Base-by-base conservation (phyloP, 2,113 vertebrate genomes). In the Albula glossodonta region DNA sequence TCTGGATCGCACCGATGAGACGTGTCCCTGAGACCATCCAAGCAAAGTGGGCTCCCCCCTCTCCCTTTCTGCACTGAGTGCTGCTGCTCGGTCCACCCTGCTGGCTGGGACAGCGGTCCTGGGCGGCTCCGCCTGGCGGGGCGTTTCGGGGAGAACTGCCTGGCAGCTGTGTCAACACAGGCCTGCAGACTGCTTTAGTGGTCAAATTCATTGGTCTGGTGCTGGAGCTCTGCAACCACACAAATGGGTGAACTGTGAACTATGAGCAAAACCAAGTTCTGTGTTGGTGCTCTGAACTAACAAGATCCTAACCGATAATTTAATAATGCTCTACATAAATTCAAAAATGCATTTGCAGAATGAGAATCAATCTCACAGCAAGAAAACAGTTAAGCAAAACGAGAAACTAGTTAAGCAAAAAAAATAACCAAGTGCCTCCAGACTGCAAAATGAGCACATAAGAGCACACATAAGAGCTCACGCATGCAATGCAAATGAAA, bases 191-290 rank as follows among this genome's bases (percentile, higher is more conserved):
- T 86, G 88, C 89, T 66, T 93, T 93, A 82, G 82, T 51, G 12
- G 92, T 94, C 87, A 95, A 9, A 82, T 96, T 96, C 25, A 89
- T 81, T 49, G 89, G 87, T 83, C 93, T 94, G 22, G 78, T 80
- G 8, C 88, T 92, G 87, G 84, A 83, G 88, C 90, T 94, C 97
- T 98, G 89, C 63, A 82, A 89, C 31, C 83, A 80, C 8, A 84
- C 31, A 41, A 41, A 41, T 1, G 31, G 1, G 31, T 41, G 31
- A 41, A 41, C 31, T 41, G 31, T 41, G 31, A 41, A 41, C 31
- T 41, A 41, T 41, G 31, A 41, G 31, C 31, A 41, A 41, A 41
- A 41, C 31, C 31, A 41, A 41, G 31, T 41, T 41, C 31, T 41
- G 31, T 41, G 31, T 41, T 0, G 31, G 31, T 41, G 4, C 74